A percentile compares a stretch with the other conserved stretches of the same genome.
Conservation (phyloP, 2,888 invertebrate species). For the Metallyticus violacea region DNA sequence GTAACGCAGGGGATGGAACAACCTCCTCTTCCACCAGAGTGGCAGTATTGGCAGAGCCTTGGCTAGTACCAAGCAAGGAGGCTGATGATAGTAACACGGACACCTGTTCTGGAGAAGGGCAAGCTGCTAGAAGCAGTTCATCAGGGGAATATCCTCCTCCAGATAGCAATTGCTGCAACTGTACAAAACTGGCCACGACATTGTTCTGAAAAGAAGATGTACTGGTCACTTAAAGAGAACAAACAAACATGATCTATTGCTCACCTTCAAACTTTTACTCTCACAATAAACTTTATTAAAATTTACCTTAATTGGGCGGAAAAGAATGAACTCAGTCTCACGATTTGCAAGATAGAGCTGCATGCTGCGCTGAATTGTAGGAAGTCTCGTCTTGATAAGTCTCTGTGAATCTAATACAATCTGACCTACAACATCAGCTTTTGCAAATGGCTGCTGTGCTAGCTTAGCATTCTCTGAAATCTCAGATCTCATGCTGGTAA, state of each 20-base stretch:
- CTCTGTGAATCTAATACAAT: constrained; percentile 75
- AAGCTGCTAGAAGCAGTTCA: constrained; percentile 78
- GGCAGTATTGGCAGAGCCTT: neutral
- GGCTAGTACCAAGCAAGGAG: constrained; percentile 14
- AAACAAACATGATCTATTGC: neutral
- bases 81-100: constrained; percentile 71
- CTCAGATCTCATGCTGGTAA: constrained; percentile 6
- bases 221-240: no score
- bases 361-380: constrained; percentile 83
- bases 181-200: constrained; percentile 82
- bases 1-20: neutral
- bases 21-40: neutral
- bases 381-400: constrained; percentile 74
- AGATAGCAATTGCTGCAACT: constrained; percentile 73
- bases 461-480: constrained; percentile 2
- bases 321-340: constrained; percentile 95
- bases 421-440: constrained; percentile 66
- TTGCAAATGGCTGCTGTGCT: constrained; percentile 29
- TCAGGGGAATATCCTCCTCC: constrained; percentile 77
- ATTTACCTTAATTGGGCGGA: constrained; percentile 83
- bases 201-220: constrained; percentile 71
- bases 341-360: constrained; percentile 92
- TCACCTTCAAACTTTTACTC: neutral
- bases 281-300: neutral
- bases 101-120: constrained; percentile 91